Percentiles rank a stretch among this genome's conserved stretches.
These are phyloP conservation scores for Melanophora roralis DNA, from an alignment of 2,888 invertebrate species.

Conservation along the genomic window DNA sequence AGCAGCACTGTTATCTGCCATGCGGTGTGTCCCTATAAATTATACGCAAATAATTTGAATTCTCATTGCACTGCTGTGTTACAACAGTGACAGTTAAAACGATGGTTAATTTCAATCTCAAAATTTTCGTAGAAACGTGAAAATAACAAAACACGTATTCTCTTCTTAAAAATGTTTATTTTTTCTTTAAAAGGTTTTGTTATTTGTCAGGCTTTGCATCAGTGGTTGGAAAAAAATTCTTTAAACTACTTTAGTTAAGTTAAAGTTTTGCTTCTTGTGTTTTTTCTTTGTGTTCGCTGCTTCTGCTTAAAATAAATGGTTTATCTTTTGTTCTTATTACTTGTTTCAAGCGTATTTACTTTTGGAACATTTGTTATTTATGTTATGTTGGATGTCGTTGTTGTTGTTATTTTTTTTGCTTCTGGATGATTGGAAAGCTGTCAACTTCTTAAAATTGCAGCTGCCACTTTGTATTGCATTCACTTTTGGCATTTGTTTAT, in stretches of 20 bases:
- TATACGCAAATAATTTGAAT: slow-evolving; percentile 75
- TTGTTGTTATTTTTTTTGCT: slow-evolving; percentile 60
- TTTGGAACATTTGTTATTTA: slow-evolving; percentile 43
- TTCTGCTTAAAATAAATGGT: slow-evolving; percentile 53
- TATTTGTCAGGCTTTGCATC: slow-evolving; percentile 13
- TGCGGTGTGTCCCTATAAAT: slow-evolving; percentile 68
- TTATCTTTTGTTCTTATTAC: slow-evolving; percentile 47
- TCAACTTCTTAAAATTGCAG: slow-evolving; percentile 68
- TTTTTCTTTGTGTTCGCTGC: slow-evolving; percentile 44
- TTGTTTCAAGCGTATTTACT: slow-evolving; percentile 19
- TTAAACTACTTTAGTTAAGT: slow-evolving; percentile 39
- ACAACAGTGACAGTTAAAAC: slow-evolving; percentile 57
- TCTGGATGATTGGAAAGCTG: slow-evolving; percentile 64
- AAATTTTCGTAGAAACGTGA: slow-evolving; percentile 47
- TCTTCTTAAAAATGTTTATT: background rate
- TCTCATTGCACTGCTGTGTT: slow-evolving; percentile 61
- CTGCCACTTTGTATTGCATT: slow-evolving; percentile 68
- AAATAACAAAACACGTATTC: slow-evolving; percentile 11
- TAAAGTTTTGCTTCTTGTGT: slow-evolving; percentile 38
- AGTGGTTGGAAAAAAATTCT: slow-evolving; percentile 39
- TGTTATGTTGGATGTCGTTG: slow-evolving; percentile 39
- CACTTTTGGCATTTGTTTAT: slow-evolving; percentile 60
- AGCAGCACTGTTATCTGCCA: slow-evolving; percentile 32
- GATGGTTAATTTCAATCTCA: slow-evolving; percentile 51
- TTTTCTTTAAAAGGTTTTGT: background rate